Conservation (phyloP, 2,888 invertebrate species). For the Cephus spinipes region DNA sequence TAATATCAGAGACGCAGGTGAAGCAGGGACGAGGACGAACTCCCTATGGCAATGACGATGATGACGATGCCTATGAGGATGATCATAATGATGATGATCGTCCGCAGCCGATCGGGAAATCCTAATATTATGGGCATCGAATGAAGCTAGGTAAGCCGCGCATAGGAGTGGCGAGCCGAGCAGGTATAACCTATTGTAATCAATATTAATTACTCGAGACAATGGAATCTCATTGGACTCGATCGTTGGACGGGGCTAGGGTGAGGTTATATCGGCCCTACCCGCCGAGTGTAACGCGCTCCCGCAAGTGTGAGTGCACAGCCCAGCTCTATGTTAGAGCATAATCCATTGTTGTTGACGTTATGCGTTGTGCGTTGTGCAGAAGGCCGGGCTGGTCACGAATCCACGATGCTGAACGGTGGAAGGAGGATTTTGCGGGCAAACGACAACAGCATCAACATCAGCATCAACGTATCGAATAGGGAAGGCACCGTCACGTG, state of each 20-base stretch:
- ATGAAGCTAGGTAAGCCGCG: constrained; percentile 40
- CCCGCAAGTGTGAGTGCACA: constrained; percentile 35
- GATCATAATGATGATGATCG: constrained; percentile 25
- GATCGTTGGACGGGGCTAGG: constrained; percentile 61
- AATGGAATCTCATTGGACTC: constrained; percentile 67
- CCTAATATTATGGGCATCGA: constrained; percentile 48
- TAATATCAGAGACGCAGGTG: background rate
- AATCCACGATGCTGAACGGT: background rate
- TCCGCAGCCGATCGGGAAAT: constrained; percentile 45
- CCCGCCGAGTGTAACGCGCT: constrained; percentile 28
- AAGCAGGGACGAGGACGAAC: background rate
- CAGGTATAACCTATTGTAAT: constrained; percentile 65
- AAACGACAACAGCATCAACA: background rate
- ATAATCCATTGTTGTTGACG: constrained; percentile 66
- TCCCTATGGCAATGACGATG: constrained; percentile 9
- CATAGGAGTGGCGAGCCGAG: constrained; percentile 50
- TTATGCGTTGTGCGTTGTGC: constrained; percentile 64
- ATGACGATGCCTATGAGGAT: constrained; percentile 14
- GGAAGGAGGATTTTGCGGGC: background rate
- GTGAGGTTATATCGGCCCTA: constrained; percentile 42
- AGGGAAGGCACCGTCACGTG: background rate
- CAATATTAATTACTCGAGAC: constrained; percentile 68
- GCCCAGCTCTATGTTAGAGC: constrained; percentile 53
- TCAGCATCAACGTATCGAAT: background rate
- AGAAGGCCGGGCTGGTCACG: background rate